These are phyloP conservation scores for Tringa solitaria DNA, from an alignment of 2,113 vertebrate species.

Conservation along the genomic window DNA sequence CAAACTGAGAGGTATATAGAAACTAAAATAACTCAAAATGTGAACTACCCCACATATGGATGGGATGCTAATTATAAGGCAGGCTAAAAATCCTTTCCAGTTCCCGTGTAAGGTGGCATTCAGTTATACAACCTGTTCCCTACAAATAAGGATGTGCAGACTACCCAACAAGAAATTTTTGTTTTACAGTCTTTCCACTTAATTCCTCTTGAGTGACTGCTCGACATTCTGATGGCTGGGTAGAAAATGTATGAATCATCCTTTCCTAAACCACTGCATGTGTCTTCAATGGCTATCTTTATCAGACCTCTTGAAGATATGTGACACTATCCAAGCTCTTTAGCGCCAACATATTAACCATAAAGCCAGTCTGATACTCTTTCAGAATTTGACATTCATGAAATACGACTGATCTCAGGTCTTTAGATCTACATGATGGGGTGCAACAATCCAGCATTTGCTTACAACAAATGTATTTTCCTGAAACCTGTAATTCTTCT, in stretches of 20 bases:
- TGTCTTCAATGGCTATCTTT: not conserved
- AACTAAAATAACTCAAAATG: not conserved
- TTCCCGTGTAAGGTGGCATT: not conserved
- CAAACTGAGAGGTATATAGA: not conserved
- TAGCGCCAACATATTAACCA: not conserved
- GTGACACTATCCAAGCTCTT: not conserved
- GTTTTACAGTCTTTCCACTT: not conserved
- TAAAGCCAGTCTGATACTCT: not conserved
- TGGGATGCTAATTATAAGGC: not conserved
- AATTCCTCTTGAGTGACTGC: not conserved
- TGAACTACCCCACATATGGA: not conserved
- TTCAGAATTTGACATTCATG: not conserved
- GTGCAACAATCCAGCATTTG: not conserved
- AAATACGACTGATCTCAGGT: not conserved
- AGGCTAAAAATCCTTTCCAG: not conserved
- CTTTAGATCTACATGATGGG: not conserved
- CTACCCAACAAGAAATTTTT: not conserved
- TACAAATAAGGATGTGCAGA: not conserved
- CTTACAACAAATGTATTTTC: not conserved
- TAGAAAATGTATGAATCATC: not conserved
- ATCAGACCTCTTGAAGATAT: not conserved
- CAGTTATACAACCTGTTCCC: not conserved
- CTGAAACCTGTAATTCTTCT: not conserved
- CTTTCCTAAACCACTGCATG: not conserved
- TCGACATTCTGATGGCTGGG: not conserved